A percentile compares a stretch with the other conserved stretches of the same genome.
Evolutionary conservation across 2,113 vertebrate species (phyloP).

Genomic region (Phaetusa simplex): DNA sequence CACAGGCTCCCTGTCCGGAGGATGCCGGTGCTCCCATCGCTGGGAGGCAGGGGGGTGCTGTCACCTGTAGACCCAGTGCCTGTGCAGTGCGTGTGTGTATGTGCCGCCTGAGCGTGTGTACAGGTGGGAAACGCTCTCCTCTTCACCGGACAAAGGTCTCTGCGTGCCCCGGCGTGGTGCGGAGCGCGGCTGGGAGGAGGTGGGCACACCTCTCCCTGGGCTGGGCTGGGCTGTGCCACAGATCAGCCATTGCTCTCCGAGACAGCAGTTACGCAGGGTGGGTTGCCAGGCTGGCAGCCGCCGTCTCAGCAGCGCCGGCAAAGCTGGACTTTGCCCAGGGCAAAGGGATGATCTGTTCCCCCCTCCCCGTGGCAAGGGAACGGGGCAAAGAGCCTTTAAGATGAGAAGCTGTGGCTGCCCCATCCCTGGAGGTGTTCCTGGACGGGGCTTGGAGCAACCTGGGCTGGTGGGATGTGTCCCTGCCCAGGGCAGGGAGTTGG

Average conservation of each 20-base stretch:
- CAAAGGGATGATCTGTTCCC: background rate
- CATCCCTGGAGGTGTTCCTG: background rate
- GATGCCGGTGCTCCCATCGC: background rate
- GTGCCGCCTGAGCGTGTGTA: background rate
- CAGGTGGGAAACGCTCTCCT: background rate
- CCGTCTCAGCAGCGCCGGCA: background rate
- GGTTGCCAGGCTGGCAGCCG: background rate
- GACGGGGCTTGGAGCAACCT: background rate
- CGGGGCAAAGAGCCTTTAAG: background rate
- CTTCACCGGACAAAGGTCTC: fast-evolving
- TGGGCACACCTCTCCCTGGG: background rate
- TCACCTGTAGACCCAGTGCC: background rate
- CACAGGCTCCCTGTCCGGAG: background rate
- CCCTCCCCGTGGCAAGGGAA: background rate
- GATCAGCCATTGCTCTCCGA: fast-evolving
- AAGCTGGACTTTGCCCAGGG: background rate
- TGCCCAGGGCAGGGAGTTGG: background rate
- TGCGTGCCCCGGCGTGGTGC: background rate
- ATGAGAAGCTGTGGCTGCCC: background rate
- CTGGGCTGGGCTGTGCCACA: background rate
- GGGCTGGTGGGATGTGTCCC: background rate
- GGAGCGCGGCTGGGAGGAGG: fast-evolving
- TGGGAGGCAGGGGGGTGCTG: fast-evolving
- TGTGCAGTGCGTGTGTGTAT: background rate
- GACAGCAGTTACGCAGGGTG: background rate